Evolutionary conservation across 2,113 vertebrate species (phyloP).

Genomic region (Microtus ochrogaster): DNA sequence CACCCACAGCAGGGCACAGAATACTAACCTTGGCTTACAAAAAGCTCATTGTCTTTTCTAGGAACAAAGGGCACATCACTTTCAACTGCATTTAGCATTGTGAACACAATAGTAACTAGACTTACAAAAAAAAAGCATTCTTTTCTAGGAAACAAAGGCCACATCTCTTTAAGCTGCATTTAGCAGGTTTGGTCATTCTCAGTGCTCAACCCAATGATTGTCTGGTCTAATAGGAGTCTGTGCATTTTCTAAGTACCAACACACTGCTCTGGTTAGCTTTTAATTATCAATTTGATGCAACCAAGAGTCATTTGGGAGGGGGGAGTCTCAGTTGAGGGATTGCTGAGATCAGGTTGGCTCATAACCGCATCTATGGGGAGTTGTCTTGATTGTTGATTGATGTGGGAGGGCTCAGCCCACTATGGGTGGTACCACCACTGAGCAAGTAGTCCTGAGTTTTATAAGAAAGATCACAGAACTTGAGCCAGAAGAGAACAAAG

Average conservation of each 20-base stretch:
- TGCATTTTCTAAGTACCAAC: not conserved
- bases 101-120: no score
- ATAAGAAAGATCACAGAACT: not conserved
- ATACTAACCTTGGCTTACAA: no score
- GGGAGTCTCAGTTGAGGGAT: not conserved
- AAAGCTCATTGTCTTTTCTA: no score
- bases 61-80: no score
- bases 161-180: no score
- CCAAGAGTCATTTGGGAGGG: not conserved
- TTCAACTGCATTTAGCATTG: no score
- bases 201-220: not conserved
- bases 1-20: not conserved
- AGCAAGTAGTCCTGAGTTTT: not conserved
- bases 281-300: not conserved
- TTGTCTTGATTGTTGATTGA: not conserved
- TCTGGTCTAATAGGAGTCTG: not conserved
- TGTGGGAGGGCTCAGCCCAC: not conserved
- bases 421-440: not conserved
- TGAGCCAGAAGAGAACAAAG: not conserved
- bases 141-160: no score
- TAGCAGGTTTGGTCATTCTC: not conserved
- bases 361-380: not conserved
- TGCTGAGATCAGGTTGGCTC: not conserved
- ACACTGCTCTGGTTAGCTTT: not conserved
- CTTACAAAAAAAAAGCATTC: no score